A percentile compares a stretch with the other conserved stretches of the same genome.
phyloP scores from a whole-genome alignment of 2,797 vertebrate genomes.

The Paguma larvata region DNA sequence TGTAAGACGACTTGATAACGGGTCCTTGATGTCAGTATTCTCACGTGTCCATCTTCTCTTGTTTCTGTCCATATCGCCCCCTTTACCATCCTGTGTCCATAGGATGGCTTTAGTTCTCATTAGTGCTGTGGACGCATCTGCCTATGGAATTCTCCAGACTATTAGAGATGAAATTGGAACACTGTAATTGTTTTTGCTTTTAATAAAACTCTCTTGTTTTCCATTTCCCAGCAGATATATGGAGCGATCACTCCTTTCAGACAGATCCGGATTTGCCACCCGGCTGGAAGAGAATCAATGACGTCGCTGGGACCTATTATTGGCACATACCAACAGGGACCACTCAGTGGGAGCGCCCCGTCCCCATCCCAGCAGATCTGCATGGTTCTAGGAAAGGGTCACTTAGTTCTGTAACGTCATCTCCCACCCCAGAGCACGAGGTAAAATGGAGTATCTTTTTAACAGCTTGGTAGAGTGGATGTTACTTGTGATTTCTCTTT shows the following conservation, averaged over 20 bases:
- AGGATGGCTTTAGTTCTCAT: neutral
- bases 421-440: conserved; percentile 97
- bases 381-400: conserved; percentile 90
- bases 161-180: neutral
- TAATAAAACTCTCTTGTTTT: neutral
- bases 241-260: conserved; percentile 96
- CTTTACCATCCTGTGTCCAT: neutral
- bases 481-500: conserved; percentile 57
- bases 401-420: conserved; percentile 91
- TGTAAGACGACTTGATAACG: neutral
- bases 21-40: neutral
- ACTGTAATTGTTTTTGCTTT: neutral
- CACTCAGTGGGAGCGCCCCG: conserved; percentile 95
- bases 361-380: conserved; percentile 88
- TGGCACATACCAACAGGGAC: conserved; percentile 98
- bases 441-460: conserved; percentile 87
- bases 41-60: neutral
- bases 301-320: conserved; percentile 95
- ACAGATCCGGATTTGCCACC: conserved; percentile 96
- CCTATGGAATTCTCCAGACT: neutral
- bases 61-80: neutral
- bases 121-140: neutral
- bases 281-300: conserved; percentile 96
- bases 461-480: neutral
- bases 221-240: conserved; percentile 92